A percentile compares a stretch with the other conserved stretches of the same genome.
phyloP scores from a whole-genome alignment of 2,797 vertebrate species.

The Dermochelys coriacea region DNA sequence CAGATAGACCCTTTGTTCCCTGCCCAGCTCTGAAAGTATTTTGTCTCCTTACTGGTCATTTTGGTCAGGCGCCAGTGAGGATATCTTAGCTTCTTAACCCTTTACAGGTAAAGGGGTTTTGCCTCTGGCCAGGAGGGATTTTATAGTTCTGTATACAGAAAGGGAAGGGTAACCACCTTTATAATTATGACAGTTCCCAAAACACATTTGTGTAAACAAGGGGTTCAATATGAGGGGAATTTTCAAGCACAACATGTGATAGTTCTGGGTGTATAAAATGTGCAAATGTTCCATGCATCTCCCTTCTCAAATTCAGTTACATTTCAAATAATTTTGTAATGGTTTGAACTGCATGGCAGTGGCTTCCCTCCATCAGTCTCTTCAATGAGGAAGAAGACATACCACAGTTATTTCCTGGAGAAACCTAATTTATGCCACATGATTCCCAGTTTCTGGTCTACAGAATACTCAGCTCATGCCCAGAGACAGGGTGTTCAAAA shows the following conservation, averaged over 20 bases:
- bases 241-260: rapidly evolving
- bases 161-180: too few relatives aligned
- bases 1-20: too few relatives aligned
- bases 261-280: neutral
- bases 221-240: neutral
- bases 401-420: constrained; percentile 34
- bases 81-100: too few relatives aligned
- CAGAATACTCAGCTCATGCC: neutral
- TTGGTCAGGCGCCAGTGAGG: too few relatives aligned
- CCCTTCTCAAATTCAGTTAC: neutral
- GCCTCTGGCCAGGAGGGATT: too few relatives aligned
- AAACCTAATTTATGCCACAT: neutral
- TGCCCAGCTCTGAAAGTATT: too few relatives aligned
- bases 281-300: neutral
- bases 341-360: neutral
- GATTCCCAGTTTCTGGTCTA: constrained; percentile 1
- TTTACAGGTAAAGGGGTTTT: too few relatives aligned
- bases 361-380: neutral
- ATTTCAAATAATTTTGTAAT: neutral
- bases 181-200: neutral
- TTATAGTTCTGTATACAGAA: too few relatives aligned
- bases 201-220: neutral
- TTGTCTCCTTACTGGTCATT: too few relatives aligned
- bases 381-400: neutral
- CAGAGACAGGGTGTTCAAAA: neutral